Evolutionary conservation across 1,140 invertebrate species (phyloP).

Genomic region (Hycleus phaleratus): DNA sequence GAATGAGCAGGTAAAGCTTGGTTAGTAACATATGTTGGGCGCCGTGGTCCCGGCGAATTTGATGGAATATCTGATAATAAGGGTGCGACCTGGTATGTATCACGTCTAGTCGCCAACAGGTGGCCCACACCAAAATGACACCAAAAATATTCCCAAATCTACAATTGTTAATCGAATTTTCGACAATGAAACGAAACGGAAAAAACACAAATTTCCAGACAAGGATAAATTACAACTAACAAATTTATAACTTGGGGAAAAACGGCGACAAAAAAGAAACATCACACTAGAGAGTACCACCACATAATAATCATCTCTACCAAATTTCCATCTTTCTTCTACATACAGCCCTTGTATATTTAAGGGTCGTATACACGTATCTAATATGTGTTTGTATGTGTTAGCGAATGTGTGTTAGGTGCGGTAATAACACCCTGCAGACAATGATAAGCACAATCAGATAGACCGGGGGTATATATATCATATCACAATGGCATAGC

Average conservation of each 20-base stretch:
- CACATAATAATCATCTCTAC: background rate
- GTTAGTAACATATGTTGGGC: slow-evolving; percentile 3
- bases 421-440: slow-evolving; percentile 32
- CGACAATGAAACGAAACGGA: too few species aligned
- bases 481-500: slow-evolving; percentile 37
- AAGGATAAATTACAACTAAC: slow-evolving; percentile 22
- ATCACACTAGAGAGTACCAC: background rate
- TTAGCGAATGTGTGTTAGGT: slow-evolving; percentile 17
- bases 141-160: too few species aligned
- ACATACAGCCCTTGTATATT: too few species aligned
- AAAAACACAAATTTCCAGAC: background rate
- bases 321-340: background rate
- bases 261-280: slow-evolving; percentile 10
- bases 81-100: slow-evolving; percentile 13
- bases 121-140: background rate
- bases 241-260: slow-evolving; percentile 20
- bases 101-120: slow-evolving; percentile 7
- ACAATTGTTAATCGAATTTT: too few species aligned
- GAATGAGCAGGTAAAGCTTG: too few species aligned
- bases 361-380: too few species aligned
- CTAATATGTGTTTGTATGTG: too few species aligned
- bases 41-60: slow-evolving; percentile 2
- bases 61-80: slow-evolving; percentile 13
- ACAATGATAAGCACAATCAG: slow-evolving; percentile 33
- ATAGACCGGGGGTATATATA: slow-evolving; percentile 32